Evolutionary conservation across 2,888 invertebrate species (phyloP), one percentile per base, ranked within the genome.

Genomic region (Yponomeuta plumbellus): DNA sequence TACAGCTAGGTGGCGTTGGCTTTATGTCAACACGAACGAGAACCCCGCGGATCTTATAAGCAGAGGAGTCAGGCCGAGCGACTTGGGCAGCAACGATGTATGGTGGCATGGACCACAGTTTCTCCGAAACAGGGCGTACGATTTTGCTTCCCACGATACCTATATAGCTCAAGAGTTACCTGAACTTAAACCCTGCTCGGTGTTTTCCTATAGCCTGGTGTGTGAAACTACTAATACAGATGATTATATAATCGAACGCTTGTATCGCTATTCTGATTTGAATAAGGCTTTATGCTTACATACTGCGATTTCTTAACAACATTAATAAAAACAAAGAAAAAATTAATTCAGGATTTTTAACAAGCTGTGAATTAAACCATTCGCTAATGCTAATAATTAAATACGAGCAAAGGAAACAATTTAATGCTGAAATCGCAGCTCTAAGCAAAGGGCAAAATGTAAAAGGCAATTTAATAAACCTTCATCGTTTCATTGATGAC

Each of bases 21-120:
- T 56, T 21, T 69, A 70, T 40, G 67, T 70, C n/a, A 11, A 44
- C 10, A 64, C 66, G 11, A 17, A 40, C 10, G 69, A 70, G 0
- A 71, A 71, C 44, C 69, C 69, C 20, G 69, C 68, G 11, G 71
- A 70, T 62, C 61, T 17, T 17, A 20, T 69, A 0, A 67, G 66
- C 62, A 65, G 71, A 26, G 71, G 71, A 0, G 44, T 67, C 5
- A 40, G 22, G 8, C 70, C 70, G 11, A 23, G 64, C 0, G 68
- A 67, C 17, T 65, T 71, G 4, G 11, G 11, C 0, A 6, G 34
- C 13, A n/a, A 6, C n/a, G 3, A 44, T 6, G 17, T 69, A 1
- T 71, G 70, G 71, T 68, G 66, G 67, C 10, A 52, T 6, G 69
- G 61, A 1, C 66, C 69, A n/a, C 13, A 2, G 8, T 65, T 66